Conservation (phyloP, 2,888 invertebrate genomes). For the Dinocampus coccinellae region DNA sequence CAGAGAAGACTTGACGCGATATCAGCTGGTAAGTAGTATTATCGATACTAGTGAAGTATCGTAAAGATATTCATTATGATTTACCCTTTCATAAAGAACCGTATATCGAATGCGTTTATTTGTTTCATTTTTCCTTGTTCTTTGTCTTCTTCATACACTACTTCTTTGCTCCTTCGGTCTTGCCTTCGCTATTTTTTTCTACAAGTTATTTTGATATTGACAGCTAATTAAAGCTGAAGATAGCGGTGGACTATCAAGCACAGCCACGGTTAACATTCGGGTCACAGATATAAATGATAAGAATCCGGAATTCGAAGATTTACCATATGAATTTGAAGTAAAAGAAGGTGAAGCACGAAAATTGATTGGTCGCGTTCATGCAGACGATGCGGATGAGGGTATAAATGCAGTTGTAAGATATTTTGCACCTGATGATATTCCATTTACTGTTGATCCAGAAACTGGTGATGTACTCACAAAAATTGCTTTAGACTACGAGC, state of each 20-base stretch:
- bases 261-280: conserved; percentile 87
- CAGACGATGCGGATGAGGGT: conserved; percentile 88
- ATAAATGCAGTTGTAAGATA: conserved; percentile 86
- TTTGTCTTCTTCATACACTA: conserved; percentile 27
- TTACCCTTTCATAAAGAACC: background rate
- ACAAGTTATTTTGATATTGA: conserved; percentile 29
- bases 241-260: conserved; percentile 84
- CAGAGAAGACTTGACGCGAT: conserved; percentile 89
- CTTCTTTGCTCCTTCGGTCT: conserved; percentile 10
- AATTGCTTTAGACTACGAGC: conserved; percentile 84
- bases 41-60: conserved; percentile 22
- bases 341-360: conserved; percentile 77
- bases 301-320: conserved; percentile 87
- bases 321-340: conserved; percentile 85
- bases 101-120: conserved; percentile 36
- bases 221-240: conserved; percentile 89
- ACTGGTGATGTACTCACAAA: conserved; percentile 85
- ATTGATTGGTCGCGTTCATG: conserved; percentile 83
- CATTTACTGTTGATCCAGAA: conserved; percentile 83
- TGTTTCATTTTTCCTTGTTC: background rate
- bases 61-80: conserved; percentile 29
- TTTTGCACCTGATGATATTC: conserved; percentile 82
- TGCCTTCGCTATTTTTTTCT: too few species aligned
- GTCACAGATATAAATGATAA: conserved; percentile 94
- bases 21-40: conserved; percentile 78